phyloP scores from a whole-genome alignment of 1,140 invertebrate species.

The Ylistrum balloti region DNA sequence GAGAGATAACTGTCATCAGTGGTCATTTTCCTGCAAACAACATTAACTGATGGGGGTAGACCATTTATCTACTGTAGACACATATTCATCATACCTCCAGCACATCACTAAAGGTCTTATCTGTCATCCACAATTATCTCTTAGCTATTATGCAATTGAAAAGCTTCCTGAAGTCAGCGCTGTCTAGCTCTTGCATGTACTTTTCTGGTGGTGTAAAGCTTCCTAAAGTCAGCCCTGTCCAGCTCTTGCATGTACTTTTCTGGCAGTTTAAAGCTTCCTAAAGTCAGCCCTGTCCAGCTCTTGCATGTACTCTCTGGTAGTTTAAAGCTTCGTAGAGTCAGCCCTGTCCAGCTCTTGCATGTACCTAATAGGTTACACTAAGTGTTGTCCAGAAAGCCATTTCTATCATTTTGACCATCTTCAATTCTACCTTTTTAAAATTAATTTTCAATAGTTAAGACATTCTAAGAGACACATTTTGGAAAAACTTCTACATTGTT shows the following conservation, averaged over 20 bases:
- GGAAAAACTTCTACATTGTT: not conserved
- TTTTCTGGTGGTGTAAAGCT: not conserved
- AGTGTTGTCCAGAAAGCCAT: not conserved
- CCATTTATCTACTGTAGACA: not conserved
- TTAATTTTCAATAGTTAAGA: not conserved
- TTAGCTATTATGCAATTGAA: not conserved
- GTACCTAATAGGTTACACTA: not conserved
- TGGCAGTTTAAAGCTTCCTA: not conserved
- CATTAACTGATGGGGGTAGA: not conserved
- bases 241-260: not conserved
- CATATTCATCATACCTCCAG: not conserved
- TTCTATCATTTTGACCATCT: not conserved
- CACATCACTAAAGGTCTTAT: slow-evolving; percentile 6
- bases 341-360: no score
- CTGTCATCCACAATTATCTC: not conserved
- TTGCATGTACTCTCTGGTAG: no score
- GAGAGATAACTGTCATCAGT: not conserved
- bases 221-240: not conserved
- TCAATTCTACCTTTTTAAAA: not conserved
- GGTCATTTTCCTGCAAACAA: not conserved
- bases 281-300: no score
- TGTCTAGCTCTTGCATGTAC: not conserved
- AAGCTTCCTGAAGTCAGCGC: not conserved
- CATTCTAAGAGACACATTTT: not conserved
- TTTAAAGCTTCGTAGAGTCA: no score